phyloP scores from a whole-genome alignment of 2,888 invertebrate species.

The Sylvicola fuscatus region DNA sequence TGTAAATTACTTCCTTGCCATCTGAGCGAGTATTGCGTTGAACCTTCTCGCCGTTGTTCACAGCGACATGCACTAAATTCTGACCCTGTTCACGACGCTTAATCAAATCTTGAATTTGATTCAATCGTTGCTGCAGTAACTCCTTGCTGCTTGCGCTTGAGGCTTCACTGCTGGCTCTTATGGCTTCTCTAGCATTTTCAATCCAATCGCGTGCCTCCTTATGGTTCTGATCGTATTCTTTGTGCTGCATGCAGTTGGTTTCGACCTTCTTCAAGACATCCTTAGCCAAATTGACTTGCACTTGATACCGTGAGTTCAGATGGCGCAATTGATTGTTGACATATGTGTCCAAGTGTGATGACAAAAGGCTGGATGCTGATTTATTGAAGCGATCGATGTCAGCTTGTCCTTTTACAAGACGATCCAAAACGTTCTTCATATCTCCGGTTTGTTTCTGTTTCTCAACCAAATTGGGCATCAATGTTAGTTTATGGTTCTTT shows the following conservation, averaged over 20 bases:
- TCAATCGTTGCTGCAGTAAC: constrained; percentile 56
- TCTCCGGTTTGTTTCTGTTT: constrained; percentile 70
- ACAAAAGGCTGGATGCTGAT: constrained; percentile 49
- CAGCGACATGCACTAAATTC: constrained; percentile 64
- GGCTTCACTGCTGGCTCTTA: constrained; percentile 60
- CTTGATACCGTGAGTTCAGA: constrained; percentile 74
- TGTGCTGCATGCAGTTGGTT: constrained; percentile 69
- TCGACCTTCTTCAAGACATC: constrained; percentile 82
- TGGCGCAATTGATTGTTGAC: constrained; percentile 73
- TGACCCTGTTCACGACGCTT: constrained; percentile 73
- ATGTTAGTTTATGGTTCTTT: constrained; percentile 71
- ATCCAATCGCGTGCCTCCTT: constrained; percentile 68
- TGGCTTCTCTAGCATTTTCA: constrained; percentile 62
- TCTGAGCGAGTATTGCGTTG: constrained; percentile 71
- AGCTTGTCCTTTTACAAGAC: constrained; percentile 52
- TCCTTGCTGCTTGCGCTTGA: constrained; percentile 62
- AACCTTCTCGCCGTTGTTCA: constrained; percentile 80
- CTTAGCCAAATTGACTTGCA: constrained; percentile 67
- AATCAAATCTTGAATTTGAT: constrained; percentile 59
- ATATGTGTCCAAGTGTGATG: constrained; percentile 71
- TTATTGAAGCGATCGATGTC: constrained; percentile 71
- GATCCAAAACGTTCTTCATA: constrained; percentile 53
- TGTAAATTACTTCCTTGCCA: constrained; percentile 70
- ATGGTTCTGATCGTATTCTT: constrained; percentile 56
- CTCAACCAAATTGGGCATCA: constrained; percentile 58